Base-by-base conservation (phyloP, 2,797 vertebrate species). In the Brotula barbata region DNA sequence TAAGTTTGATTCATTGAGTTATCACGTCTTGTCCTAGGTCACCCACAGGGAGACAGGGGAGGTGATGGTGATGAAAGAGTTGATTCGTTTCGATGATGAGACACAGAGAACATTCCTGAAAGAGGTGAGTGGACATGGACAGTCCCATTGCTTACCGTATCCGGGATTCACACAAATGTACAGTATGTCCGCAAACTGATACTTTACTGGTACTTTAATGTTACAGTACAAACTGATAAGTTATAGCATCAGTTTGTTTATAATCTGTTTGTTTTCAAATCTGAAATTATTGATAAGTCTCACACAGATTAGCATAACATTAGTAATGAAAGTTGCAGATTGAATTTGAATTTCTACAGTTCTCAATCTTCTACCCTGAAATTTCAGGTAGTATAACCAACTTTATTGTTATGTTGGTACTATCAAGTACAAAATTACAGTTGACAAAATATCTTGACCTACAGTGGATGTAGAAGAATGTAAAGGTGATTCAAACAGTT, bases 31-130 rank as follows among this genome's bases (percentile, higher is more conserved):
- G 36, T 47, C 44, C 0, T 73, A 90, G 97, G 96, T 99, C 60
- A 99, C 95, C 0, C 97, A 99, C 78, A 88, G 92, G 68, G 92
- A 95, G 81, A 99, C 97, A 0, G 97, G 97, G 0, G 97, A 99
- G 75, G 96, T 99, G 81, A 99, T 99, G 97, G 97, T 97, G 66
- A 99, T 99, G 93, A 99, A 99, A 88, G 97, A 99, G 78, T 86
- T 99, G 71, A 94, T 99, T 73, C 89, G 93, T 5, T 98, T 95
- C 0, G 97, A 99, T 0, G 96, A 99, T 75, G 97, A 99, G 72
- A 98, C 96, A 0, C 96, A 99, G 71, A 94, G 92, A 68, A 95
- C 95, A 0, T 99, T 99, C 77, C 90, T 96, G 58, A 98, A 98
- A 76, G 97, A 99, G 93, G 96, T 93, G 61, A 99, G 88, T 56